Evolutionary conservation across 1,140 invertebrate species (phyloP), one percentile per base, ranked within the genome.

Genomic region (Agrypnia vestita): DNA sequence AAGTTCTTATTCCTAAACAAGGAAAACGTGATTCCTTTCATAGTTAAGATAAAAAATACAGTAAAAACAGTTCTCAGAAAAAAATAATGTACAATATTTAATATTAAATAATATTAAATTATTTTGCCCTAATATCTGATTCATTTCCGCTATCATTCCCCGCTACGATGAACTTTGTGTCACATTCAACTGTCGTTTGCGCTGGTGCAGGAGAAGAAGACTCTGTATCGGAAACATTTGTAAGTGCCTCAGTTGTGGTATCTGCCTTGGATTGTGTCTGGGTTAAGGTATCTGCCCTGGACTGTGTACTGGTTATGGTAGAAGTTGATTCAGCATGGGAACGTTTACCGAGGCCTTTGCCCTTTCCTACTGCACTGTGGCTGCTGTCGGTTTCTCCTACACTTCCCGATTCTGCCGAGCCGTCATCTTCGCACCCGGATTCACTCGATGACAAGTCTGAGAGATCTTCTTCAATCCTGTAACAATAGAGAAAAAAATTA

Each of bases 371-470:
- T 17, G 4, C 25, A 69, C 47, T 51, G 51, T 10, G 49, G 25
- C 46, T 21, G 78, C 59, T 12, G n/a, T 35, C 19, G n/a, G 59
- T 9, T 47, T 25, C 12, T 6, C 19, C 35, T 6, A 9, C 43
- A 49, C 77, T 69, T 67, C 44, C 12, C 44, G 87, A 86, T 10
- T 86, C 84, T 1, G 78, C 77, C 46, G 82, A 85, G 17, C 25
- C 69, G 51, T 89, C 86, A 77, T 88, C 86, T 4, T 88, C 87
- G 82, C 86, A 86, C n/a, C 85, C 80, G 0, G 88, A 89, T 4
- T 88, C 89, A 80, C 88, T 88, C 47, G 88, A 87, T 4, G 89
- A 89, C 15, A 89, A 61, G 8, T 89, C 89, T 9, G 89, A 89
- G 11, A 89, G 69, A 7, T 89, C 89, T n/a, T 87, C 87, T 81